Evolutionary conservation across 2,888 invertebrate genomes (phyloP).

Genomic region (Chloromyia formosa): DNA sequence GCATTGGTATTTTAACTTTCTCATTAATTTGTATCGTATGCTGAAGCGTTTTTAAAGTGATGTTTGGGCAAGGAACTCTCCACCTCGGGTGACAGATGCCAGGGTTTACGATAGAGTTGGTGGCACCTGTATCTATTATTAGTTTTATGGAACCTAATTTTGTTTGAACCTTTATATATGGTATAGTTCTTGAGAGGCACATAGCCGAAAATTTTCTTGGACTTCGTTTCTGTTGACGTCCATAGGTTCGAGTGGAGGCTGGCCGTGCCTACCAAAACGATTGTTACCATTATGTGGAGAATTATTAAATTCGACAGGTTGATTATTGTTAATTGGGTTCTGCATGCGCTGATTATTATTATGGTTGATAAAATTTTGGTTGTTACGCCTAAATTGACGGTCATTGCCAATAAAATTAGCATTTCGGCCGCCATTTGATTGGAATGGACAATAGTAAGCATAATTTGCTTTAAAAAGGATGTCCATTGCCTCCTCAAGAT

Average conservation of each 20-base stretch:
- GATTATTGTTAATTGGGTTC: background rate
- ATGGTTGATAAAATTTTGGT: background rate
- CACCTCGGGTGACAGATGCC: background rate
- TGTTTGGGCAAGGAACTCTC: background rate
- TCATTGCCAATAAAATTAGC: background rate
- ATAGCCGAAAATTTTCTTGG: background rate
- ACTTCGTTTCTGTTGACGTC: background rate
- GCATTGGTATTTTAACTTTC: background rate
- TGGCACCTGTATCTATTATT: background rate
- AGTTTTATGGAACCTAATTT: background rate
- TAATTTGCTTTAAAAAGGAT: background rate
- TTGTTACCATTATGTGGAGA: background rate
- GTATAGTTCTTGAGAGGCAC: background rate
- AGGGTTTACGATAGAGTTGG: background rate
- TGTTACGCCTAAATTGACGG: background rate
- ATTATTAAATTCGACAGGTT: background rate
- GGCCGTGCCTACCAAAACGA: background rate
- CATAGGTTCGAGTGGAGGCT: background rate
- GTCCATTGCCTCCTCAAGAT: slow-evolving; percentile 9
- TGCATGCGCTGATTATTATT: background rate
- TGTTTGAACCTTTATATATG: background rate
- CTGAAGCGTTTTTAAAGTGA: background rate
- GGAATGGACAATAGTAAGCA: no score
- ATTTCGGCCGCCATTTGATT: no score
- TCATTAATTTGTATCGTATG: background rate